A percentile compares a stretch with the other conserved stretches of the same genome.
Evolutionary conservation across 1,140 invertebrate genomes (phyloP).

Genomic region (Thalassaphorura encarpata): DNA sequence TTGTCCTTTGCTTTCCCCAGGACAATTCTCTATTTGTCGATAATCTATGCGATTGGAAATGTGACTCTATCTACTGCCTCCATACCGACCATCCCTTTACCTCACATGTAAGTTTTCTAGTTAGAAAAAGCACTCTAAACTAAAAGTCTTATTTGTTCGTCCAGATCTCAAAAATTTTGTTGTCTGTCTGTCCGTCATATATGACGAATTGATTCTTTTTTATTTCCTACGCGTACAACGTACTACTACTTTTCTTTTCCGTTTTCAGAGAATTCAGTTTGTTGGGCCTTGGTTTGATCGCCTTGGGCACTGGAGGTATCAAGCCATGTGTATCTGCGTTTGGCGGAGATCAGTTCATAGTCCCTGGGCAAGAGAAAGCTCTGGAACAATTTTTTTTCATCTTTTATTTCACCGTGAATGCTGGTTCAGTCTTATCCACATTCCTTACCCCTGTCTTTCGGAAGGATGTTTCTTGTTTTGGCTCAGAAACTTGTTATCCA

Average conservation of each 20-base stretch:
- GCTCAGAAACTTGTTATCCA: conserved; percentile 68
- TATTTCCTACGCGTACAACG: background rate
- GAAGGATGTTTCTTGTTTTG: conserved; percentile 71
- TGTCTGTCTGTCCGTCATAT: background rate
- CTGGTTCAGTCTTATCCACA: conserved; percentile 80
- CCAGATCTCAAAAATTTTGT: background rate
- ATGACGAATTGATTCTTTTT: background rate
- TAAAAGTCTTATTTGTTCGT: background rate
- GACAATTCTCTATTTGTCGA: conserved; percentile 76
- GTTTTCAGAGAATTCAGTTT: conserved; percentile 46
- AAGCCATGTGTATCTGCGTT: conserved; percentile 96
- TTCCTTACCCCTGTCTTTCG: conserved; percentile 78
- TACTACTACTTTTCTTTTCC: conserved; percentile 9
- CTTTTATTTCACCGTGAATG: conserved; percentile 90
- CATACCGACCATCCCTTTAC: conserved; percentile 43
- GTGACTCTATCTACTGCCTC: conserved; percentile 60
- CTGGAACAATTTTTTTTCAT: conserved; percentile 79
- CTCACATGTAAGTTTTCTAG: conserved; percentile 45
- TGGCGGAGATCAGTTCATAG: conserved; percentile 87
- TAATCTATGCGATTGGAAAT: conserved; percentile 77
- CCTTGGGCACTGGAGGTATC: conserved; percentile 86
- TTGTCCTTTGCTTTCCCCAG: conserved; percentile 39
- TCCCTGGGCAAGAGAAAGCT: conserved; percentile 64
- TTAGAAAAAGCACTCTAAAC: background rate
- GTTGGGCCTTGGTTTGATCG: conserved; percentile 70